Conservation (phyloP, 92 coral and sea anemone species). For the Muricea muricata region DNA sequence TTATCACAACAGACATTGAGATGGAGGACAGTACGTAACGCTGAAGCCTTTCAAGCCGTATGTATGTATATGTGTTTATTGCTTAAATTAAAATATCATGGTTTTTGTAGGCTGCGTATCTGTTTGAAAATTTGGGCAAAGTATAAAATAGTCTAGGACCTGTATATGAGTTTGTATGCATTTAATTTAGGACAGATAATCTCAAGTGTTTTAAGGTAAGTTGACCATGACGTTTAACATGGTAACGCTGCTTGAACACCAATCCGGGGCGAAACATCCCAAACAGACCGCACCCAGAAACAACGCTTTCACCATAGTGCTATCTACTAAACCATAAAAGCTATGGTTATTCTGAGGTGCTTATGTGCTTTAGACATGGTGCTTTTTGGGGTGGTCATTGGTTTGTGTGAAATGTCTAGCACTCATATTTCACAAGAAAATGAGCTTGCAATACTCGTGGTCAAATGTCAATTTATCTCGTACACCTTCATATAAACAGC, state of each 20-base stretch:
- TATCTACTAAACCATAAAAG: not conserved
- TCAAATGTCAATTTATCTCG: not conserved
- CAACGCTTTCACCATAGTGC: not conserved
- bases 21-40: not conserved
- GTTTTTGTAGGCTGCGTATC: too few relatives aligned
- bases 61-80: too few relatives aligned
- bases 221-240: slow-evolving; percentile 3
- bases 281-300: not conserved
- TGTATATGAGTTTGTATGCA: slow-evolving; percentile 7
- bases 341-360: slow-evolving; percentile 1
- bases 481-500: not conserved
- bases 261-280: not conserved
- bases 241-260: slow-evolving; percentile 1
- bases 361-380: not conserved
- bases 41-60: not conserved
- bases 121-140: too few relatives aligned
- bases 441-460: not conserved
- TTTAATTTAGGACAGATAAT: not conserved
- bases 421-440: not conserved
- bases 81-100: too few relatives aligned
- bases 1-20: not conserved
- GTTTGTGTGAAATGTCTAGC: not conserved
- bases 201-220: not conserved
- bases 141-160: slow-evolving; percentile 10
- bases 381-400: slow-evolving; percentile 5